A percentile compares a stretch with the other conserved stretches of the same genome.
These are phyloP conservation scores for Andrena bicolor DNA, from an alignment of 2,888 invertebrate genomes.

Conservation along the genomic window DNA sequence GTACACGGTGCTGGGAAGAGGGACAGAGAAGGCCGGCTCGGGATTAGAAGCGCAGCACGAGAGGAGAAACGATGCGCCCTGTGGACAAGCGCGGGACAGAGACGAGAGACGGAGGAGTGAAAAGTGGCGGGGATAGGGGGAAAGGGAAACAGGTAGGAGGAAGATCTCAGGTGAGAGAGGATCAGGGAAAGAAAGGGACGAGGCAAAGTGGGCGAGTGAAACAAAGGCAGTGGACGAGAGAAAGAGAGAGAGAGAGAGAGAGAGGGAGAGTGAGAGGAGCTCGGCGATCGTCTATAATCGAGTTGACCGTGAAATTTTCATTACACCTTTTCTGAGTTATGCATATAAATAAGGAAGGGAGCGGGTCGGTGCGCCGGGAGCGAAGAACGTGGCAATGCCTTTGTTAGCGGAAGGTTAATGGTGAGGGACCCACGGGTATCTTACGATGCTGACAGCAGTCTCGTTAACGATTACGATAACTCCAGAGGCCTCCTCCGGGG, in stretches of 20 bases:
- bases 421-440: slow-evolving; percentile 79
- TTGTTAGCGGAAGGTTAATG: slow-evolving; percentile 83
- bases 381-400: slow-evolving; percentile 81
- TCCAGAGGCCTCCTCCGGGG: slow-evolving; percentile 71
- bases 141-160: slow-evolving; percentile 20
- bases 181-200: neutral
- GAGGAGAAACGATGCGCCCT: slow-evolving; percentile 23
- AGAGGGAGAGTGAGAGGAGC: slow-evolving; percentile 5
- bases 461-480: slow-evolving; percentile 82
- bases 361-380: slow-evolving; percentile 73
- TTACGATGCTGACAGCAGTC: slow-evolving; percentile 81
- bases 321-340: slow-evolving; percentile 83
- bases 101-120: neutral
- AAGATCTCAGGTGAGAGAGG: slow-evolving; percentile 6
- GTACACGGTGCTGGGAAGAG: neutral
- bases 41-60: slow-evolving; percentile 43
- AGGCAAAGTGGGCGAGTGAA: slow-evolving; percentile 9
- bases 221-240: slow-evolving; percentile 5
- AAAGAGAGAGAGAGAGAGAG: neutral
- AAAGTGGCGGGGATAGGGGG: neutral
- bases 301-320: slow-evolving; percentile 82
- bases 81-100: neutral
- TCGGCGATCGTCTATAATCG: slow-evolving; percentile 73
- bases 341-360: slow-evolving; percentile 83
- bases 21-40: slow-evolving; percentile 9